Conservation (phyloP, 2,888 invertebrate species). For the Empis livida region DNA sequence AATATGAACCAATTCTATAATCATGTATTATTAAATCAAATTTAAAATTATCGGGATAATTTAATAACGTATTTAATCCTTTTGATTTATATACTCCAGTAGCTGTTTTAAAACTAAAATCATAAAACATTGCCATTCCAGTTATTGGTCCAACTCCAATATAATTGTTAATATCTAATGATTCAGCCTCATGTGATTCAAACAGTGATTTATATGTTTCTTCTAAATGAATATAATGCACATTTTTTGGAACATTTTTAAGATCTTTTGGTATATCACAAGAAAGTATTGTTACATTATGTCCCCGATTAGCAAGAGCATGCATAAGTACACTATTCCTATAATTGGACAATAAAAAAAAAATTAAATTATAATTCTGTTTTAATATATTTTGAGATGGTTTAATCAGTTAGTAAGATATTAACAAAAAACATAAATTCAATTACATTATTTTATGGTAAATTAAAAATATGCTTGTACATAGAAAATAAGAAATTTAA, state of each 20-base stretch:
- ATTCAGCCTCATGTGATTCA: neutral
- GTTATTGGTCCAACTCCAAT: conserved; percentile 11
- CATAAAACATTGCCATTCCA: conserved; percentile 10
- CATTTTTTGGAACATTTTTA: conserved; percentile 13
- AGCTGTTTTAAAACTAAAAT: conserved; percentile 10
- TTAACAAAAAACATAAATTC: no score
- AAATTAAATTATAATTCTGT: no score
- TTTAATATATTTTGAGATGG: no score
- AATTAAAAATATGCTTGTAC: no score
- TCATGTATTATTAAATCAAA: conserved; percentile 29
- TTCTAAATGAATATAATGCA: conserved; percentile 22
- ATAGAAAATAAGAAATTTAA: no score
- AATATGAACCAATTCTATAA: conserved; percentile 21
- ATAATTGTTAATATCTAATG: conserved; percentile 7
- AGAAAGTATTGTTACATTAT: conserved; percentile 19
- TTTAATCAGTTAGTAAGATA: no score
- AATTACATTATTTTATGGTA: no score
- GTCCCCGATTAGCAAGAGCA: conserved; percentile 16
- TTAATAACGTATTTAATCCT: conserved; percentile 17
- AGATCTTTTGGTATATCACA: conserved; percentile 15
- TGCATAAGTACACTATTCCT: conserved; percentile 19
- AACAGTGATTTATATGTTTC: conserved; percentile 13
- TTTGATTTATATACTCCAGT: conserved; percentile 12
- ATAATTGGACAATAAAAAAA: neutral
- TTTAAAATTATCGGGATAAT: conserved; percentile 22